These are phyloP conservation scores for Drosophila funebris DNA, from an alignment of 1,140 invertebrate genomes.

Conservation along the genomic window DNA sequence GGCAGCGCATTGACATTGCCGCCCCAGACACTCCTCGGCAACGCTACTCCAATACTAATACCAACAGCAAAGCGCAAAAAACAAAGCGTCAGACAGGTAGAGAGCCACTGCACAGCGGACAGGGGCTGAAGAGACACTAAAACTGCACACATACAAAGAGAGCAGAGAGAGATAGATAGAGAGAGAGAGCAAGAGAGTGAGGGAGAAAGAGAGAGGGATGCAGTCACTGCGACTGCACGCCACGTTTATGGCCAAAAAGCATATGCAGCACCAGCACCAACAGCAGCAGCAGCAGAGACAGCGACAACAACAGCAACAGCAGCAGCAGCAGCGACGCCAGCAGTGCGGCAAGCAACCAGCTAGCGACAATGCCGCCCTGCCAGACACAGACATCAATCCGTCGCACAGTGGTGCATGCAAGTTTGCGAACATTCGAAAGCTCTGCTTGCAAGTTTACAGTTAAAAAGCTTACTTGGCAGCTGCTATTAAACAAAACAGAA, in stretches of 20 bases:
- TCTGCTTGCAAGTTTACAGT: not conserved
- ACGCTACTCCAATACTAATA: constrained; percentile 37
- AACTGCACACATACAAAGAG: constrained; percentile 22
- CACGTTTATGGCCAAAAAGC: constrained; percentile 66
- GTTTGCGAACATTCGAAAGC: not conserved
- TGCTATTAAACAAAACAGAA: too few species aligned
- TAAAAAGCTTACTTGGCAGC: not conserved
- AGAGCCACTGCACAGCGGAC: constrained; percentile 11
- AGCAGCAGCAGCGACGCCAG: constrained; percentile 20
- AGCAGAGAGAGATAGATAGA: constrained; percentile 2
- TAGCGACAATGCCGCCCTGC: constrained; percentile 46
- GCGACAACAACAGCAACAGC: constrained; percentile 26
- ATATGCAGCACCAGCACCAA: constrained; percentile 48
- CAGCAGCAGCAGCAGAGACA: constrained; percentile 21
- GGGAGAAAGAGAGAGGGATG: constrained; percentile 38
- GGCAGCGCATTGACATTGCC: constrained; percentile 47
- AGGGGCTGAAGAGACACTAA: constrained; percentile 29
- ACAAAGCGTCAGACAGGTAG: constrained; percentile 71
- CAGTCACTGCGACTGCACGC: constrained; percentile 40
- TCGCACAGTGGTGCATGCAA: constrained; percentile 31
- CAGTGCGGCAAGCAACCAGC: constrained; percentile 18
- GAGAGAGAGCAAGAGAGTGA: not conserved
- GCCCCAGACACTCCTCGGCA: constrained; percentile 44
- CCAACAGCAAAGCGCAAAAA: constrained; percentile 40
- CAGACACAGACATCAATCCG: constrained; percentile 54